These are phyloP conservation scores for Myocastor coypus DNA, from an alignment of 2,113 vertebrate genomes.

Conservation along the genomic window DNA sequence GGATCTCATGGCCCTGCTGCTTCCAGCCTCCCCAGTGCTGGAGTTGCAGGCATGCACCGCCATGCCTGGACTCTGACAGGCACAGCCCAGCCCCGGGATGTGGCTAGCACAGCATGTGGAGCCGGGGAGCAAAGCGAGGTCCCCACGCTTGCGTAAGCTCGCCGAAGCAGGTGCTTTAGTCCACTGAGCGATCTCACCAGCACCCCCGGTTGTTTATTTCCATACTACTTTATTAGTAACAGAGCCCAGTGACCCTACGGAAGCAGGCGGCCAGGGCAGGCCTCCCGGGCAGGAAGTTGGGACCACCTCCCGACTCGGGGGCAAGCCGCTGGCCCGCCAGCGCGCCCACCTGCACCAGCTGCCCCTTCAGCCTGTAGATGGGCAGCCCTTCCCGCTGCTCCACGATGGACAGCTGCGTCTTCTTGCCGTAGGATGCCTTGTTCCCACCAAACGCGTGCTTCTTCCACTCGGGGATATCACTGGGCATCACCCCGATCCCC, in stretches of 20 bases:
- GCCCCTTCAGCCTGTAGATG: slow-evolving; percentile 98
- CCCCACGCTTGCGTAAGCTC: no score
- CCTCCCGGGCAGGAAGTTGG: background rate
- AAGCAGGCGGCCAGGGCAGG: background rate
- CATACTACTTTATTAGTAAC: background rate
- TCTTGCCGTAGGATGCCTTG: slow-evolving; percentile 98
- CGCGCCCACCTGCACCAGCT: slow-evolving; percentile 93
- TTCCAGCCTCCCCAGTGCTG: no score
- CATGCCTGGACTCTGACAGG: no score
- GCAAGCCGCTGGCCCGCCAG: background rate
- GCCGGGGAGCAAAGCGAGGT: no score
- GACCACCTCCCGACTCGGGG: background rate
- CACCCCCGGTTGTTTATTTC: no score
- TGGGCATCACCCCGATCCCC: slow-evolving; percentile 99
- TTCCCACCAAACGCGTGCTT: slow-evolving; percentile 99
- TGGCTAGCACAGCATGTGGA: no score
- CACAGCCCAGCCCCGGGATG: no score
- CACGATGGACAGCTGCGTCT: slow-evolving; percentile 96
- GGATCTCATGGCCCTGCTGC: no score
- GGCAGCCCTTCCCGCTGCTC: slow-evolving; percentile 98
- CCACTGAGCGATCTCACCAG: no score
- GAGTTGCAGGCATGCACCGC: no score
- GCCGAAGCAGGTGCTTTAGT: no score
- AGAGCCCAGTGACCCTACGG: background rate
- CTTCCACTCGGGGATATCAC: slow-evolving; percentile 99